Evolutionary conservation across 2,113 vertebrate species (phyloP).

Genomic region (Hyaena hyaena): DNA sequence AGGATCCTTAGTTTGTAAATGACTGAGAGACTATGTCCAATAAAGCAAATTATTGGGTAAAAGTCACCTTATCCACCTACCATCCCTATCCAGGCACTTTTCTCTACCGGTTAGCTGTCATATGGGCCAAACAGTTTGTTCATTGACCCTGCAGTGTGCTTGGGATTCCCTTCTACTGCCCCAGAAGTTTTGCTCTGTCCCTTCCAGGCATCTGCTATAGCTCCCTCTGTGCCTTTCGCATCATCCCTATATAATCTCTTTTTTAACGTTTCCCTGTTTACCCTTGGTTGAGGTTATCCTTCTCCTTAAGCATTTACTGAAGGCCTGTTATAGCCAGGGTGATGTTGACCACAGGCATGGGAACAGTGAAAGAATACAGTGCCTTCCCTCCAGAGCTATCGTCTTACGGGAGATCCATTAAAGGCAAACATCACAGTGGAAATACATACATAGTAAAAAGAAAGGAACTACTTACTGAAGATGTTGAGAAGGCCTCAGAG

Average conservation of each 20-base stretch:
- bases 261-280: accelerated
- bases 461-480: neutral
- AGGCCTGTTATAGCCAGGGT: neutral
- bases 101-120: neutral
- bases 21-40: neutral
- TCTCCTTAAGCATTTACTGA: neutral
- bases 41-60: neutral
- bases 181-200: neutral
- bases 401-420: neutral
- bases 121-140: neutral
- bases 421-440: neutral
- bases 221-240: neutral
- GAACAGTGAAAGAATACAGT: neutral
- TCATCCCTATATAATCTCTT: neutral
- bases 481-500: neutral
- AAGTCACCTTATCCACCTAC: neutral
- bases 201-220: neutral
- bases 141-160: accelerated
- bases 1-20: neutral
- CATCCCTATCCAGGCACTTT: neutral
- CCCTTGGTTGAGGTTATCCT: neutral
- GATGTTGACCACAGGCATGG: neutral
- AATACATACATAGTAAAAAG: neutral
- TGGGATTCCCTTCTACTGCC: accelerated
- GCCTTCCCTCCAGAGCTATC: neutral